Base-by-base conservation (phyloP, 2,797 vertebrate species). In the Gadopsis bispinosus region DNA sequence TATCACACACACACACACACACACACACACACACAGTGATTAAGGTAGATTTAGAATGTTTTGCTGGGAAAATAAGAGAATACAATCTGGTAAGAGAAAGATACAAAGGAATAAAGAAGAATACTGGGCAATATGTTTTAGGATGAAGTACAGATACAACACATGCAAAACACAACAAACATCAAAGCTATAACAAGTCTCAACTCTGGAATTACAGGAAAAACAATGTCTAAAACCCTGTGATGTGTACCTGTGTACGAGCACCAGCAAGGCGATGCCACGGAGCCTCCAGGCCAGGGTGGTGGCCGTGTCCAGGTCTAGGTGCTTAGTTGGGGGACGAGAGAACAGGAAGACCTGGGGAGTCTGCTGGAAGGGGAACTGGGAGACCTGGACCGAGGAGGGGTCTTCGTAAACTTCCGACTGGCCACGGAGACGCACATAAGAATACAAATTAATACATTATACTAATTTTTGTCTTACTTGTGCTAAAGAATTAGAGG, bases 311-410 rank as follows among this genome's bases (percentile, higher is more conserved):
- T 83, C 93, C 90, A 87, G 92, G 83, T 99, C 98, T 16, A 94
- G 93, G 61, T 94, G 95, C 0, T 95, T 86, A 0, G 97, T 98
- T 17, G 94, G 93, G 0, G 94, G 90, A 51, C 87, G 96, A 68
- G 96, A 95, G 87, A 99, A 95, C 72, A 99, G 93, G 90, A 99
- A 98, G 67, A 99, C 92, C 85, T 98, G 94, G 0, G 98, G 97
- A 0, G 96, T 94, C 51, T 96, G 95, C 8, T 98, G 96, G 71
- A 96, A 96, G 41, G 96, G 85, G 80, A 88, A 89, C 69, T 96
- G 96, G 22, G 95, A 66, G 0, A 95, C 95, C 33, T 94, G 95
- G 67, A 98, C 93, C 11, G 93, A 92, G 37, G 96, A 95, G 4
- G 97, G 97, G 76, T 97, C 96, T 14, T 94, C 93, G 8, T 92